Evolutionary conservation across 2,888 invertebrate species (phyloP), one percentile per base, ranked within the genome.

Genomic region (Clunio marinus): DNA sequence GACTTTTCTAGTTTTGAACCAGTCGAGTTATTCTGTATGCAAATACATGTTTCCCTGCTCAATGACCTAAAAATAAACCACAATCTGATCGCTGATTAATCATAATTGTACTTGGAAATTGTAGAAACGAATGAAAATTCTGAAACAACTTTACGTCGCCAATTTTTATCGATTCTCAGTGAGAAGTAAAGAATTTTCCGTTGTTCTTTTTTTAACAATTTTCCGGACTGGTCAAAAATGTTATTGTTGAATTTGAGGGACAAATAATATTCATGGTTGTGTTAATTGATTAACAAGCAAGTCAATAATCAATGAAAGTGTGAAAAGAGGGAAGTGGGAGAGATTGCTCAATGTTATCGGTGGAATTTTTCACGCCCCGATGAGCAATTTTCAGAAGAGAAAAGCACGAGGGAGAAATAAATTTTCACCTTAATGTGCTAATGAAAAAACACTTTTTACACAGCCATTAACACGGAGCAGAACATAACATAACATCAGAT

Each of bases 81-180:
- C 51, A 51, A 51, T 51, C 51, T 20, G 51, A 51, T 51, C 51
- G 2, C 51, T 51, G 51, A 51, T 51, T 22, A 51, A 13, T 51
- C 51, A 51, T 22, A 51, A 22, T 22, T 22, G 51, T 51, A 22
- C 51, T 17, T 2, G 51, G 7, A 32, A 32, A 32, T n/a, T n/a
- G n/a, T n/a, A n/a, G n/a, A n/a, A n/a, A n/a, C n/a, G n/a, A n/a
- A n/a, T n/a, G n/a, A n/a, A n/a, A n/a, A n/a, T n/a, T n/a, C n/a
- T n/a, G n/a, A n/a, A n/a, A n/a, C 15, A n/a, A 41, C 41, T 15
- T 41, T 41, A 15, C 41, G 41, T 41, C 41, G 41, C 41, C 41
- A 41, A 41, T 41, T 41, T 41, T 41, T 41, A 41, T 41, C 15
- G 41, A 41, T 41, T 41, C 41, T 10, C 2, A 10, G 15, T 2